These are phyloP conservation scores for Dissostichus mawsoni DNA, from an alignment of 2,113 vertebrate species.

Conservation along the genomic window DNA sequence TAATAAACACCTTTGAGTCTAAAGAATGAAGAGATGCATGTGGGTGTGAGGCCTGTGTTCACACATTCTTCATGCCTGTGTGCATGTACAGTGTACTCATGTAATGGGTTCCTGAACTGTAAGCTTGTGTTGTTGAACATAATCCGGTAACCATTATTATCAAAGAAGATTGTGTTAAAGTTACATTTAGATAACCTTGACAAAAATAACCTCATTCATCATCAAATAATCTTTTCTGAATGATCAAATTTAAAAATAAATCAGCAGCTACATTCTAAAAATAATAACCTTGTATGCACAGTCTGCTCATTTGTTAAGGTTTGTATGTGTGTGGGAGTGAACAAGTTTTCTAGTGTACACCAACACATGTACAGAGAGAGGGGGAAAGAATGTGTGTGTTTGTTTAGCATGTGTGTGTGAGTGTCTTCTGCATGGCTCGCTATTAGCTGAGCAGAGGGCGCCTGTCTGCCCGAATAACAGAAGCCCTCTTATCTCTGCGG, in stretches of 20 bases:
- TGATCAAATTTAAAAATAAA: neutral
- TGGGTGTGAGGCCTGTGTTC: neutral
- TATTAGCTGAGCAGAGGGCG: conserved; percentile 49
- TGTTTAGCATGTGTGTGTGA: conserved; percentile 34
- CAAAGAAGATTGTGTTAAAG: neutral
- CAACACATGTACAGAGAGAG: conserved; percentile 4
- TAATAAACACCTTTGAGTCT: conserved; percentile 6
- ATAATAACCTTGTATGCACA: conserved; percentile 14
- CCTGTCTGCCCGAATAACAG: conserved; percentile 43
- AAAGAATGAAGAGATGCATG: neutral
- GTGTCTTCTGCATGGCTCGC: conserved; percentile 33
- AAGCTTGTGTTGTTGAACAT: neutral
- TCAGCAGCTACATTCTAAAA: conserved; percentile 1
- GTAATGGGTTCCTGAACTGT: neutral
- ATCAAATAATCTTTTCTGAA: neutral
- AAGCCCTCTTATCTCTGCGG: conserved; percentile 50
- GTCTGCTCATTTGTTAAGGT: neutral
- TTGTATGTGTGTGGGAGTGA: conserved; percentile 8
- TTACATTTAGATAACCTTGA: neutral
- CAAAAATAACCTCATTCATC: neutral
- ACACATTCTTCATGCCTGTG: conserved; percentile 7
- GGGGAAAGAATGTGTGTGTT: conserved; percentile 33
- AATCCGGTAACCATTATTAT: neutral
- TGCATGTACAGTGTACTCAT: neutral
- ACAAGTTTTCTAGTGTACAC: neutral